phyloP scores from a whole-genome alignment of 2,797 vertebrate species.

The Lacerta viridis region DNA sequence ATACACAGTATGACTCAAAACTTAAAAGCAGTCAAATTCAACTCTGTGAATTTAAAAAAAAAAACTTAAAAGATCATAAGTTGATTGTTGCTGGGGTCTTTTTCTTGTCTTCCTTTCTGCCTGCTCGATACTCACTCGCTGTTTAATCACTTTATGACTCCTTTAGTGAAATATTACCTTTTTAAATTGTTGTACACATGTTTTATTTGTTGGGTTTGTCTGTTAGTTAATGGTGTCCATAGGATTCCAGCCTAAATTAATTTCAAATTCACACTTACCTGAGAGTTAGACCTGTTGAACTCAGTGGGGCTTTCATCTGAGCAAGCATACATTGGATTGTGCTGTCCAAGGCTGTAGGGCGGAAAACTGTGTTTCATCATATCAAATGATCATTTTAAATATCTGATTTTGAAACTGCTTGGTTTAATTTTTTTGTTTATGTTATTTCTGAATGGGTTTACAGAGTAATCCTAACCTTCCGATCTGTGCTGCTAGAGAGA shows the following conservation, averaged over 20 bases:
- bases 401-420: not conserved
- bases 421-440: not conserved
- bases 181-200: constrained; percentile 29
- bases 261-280: not conserved
- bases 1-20: not conserved
- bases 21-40: constrained; percentile 36
- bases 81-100: not conserved
- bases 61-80: not conserved
- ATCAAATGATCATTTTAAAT: not conserved
- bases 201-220: not conserved
- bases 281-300: not conserved
- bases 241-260: not conserved
- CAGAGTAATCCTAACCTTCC: no score
- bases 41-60: not conserved
- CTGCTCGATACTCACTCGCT: not conserved
- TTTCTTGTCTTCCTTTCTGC: constrained; percentile 15
- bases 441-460: not conserved
- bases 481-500: no score
- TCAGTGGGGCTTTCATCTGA: not conserved
- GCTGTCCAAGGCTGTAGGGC: not conserved
- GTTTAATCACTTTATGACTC: not conserved
- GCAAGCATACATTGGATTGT: no score
- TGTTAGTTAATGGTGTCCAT: not conserved
- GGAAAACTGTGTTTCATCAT: not conserved
- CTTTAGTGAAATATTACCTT: constrained; percentile 26